Evolutionary conservation across 1,140 invertebrate species (phyloP).

Genomic region (Nephila pilipes): DNA sequence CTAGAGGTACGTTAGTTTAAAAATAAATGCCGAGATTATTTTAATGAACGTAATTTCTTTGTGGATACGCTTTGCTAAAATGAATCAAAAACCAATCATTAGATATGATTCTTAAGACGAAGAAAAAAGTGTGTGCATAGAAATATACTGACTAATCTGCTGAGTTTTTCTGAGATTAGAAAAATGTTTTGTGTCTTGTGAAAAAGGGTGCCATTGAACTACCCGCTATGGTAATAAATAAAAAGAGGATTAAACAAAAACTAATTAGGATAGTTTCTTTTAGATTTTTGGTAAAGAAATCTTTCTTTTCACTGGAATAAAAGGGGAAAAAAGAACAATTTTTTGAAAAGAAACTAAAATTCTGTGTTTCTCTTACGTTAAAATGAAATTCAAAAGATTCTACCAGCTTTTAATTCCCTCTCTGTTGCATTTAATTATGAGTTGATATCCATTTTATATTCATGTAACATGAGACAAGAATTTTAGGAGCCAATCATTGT

Average conservation of each 20-base stretch:
- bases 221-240: background rate
- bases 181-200: background rate
- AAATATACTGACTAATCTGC: constrained; percentile 4
- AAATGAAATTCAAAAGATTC: background rate
- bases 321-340: background rate
- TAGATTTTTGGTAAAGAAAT: background rate
- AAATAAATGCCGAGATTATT: background rate
- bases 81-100: constrained; percentile 10
- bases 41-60: background rate
- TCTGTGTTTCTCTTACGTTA: background rate
- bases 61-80: background rate
- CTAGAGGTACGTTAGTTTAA: background rate
- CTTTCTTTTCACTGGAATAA: background rate
- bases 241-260: background rate
- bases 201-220: background rate
- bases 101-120: background rate
- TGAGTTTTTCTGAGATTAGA: constrained; percentile 2
- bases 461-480: too few species aligned
- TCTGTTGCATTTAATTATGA: background rate
- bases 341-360: background rate
- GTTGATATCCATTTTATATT: too few species aligned
- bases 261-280: background rate
- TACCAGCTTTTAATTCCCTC: background rate
- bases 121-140: background rate
- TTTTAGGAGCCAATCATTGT: too few species aligned